Evolutionary conservation across 2,888 invertebrate species (phyloP).

Genomic region (Homarus gammarus): DNA sequence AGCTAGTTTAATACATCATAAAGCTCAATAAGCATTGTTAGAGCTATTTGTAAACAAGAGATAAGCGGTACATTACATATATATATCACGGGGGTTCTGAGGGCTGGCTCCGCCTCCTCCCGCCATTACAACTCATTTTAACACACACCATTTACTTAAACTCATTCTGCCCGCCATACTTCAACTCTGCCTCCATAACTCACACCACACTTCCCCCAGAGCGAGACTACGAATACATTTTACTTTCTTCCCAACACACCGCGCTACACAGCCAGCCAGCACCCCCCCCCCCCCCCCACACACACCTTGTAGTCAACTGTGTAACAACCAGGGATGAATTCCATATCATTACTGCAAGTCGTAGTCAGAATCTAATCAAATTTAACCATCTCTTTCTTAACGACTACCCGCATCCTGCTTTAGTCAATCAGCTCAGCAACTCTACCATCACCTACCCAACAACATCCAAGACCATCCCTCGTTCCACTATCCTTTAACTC

Average conservation of each 20-base stretch:
- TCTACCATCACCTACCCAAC: too few relatives aligned
- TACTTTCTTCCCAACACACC: neutral
- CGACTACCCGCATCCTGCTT: too few relatives aligned
- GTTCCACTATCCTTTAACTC: too few relatives aligned
- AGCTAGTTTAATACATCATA: neutral
- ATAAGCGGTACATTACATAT: neutral
- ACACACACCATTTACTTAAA: conserved; percentile 24
- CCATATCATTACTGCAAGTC: too few relatives aligned
- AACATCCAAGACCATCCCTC: too few relatives aligned
- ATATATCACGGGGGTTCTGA: neutral
- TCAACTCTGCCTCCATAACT: conserved; percentile 7
- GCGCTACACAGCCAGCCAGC: neutral
- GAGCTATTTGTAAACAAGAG: neutral
- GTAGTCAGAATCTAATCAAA: too few relatives aligned
- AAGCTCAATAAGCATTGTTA: conserved; percentile 4
- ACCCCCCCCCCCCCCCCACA: neutral
- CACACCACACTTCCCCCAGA: neutral
- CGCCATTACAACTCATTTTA: conserved; percentile 25
- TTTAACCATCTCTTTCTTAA: too few relatives aligned
- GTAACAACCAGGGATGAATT: too few relatives aligned
- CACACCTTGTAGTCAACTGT: neutral
- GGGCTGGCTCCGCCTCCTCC: neutral
- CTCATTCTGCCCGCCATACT: neutral
- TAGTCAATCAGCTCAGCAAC: too few relatives aligned
- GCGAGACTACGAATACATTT: neutral